Percentiles rank a stretch among this genome's conserved stretches.
Evolutionary conservation across 2,888 invertebrate species (phyloP).

Genomic region (Trachelus tabidus): DNA sequence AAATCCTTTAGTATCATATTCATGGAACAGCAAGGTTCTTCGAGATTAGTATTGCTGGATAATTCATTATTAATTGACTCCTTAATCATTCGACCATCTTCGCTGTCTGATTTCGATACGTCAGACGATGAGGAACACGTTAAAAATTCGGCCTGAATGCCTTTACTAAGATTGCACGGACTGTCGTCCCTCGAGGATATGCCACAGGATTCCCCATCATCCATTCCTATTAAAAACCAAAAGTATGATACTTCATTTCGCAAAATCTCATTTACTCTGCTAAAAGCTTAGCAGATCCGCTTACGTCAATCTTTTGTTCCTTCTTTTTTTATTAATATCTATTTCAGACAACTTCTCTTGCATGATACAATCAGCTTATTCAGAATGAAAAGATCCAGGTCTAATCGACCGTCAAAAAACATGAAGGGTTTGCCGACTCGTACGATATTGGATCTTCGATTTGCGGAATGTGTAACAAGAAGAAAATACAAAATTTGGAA

Average conservation of each 20-base stretch:
- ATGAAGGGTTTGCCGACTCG: conserved; percentile 1
- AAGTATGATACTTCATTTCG: neutral
- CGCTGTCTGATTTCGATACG: conserved; percentile 14
- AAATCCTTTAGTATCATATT: neutral
- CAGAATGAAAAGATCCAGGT: conserved; percentile 5
- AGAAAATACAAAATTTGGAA: conserved; percentile 23
- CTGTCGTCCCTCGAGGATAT: conserved; percentile 62
- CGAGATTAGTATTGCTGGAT: neutral
- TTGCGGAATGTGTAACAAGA: neutral
- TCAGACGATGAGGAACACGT: conserved; percentile 23
- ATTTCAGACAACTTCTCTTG: conserved; percentile 16
- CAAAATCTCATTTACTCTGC: conserved; percentile 15
- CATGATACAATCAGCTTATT: neutral
- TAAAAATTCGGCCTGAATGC: conserved; percentile 50
- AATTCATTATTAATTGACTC: neutral
- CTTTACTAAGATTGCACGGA: conserved; percentile 63
- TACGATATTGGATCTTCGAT: neutral
- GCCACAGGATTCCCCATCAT: conserved; percentile 24
- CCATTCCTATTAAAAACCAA: conserved; percentile 8
- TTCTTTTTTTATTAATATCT: conserved; percentile 4
- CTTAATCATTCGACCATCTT: conserved; percentile 11
- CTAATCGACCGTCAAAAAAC: conserved; percentile 9
- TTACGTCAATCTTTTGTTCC: conserved; percentile 13
- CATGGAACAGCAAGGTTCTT: neutral
- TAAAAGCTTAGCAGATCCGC: neutral